phyloP scores from a whole-genome alignment of 1,140 invertebrate species.

The Drosophila pseudoobscura region DNA sequence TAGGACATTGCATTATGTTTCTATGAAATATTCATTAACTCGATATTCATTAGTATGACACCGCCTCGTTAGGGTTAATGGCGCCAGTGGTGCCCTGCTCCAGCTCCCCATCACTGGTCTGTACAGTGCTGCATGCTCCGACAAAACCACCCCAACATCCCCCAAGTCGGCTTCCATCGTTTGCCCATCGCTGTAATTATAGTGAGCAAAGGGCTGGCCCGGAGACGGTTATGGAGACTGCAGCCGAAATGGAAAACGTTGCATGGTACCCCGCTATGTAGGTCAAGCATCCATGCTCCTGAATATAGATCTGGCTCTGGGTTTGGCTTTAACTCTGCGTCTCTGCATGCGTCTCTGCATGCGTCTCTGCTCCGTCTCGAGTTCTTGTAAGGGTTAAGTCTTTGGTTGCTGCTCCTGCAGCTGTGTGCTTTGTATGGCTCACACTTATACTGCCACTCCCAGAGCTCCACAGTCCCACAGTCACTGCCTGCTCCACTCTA shows the following conservation, averaged over 20 bases:
- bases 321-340: no score
- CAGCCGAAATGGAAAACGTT: neutral
- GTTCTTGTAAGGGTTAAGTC: no score
- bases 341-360: neutral
- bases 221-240: neutral
- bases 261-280: constrained; percentile 22
- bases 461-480: neutral
- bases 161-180: constrained; percentile 44
- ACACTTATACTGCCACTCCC: neutral
- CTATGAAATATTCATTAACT: constrained; percentile 77
- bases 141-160: no score
- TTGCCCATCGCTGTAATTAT: constrained; percentile 42
- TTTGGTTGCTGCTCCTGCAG: constrained; percentile 2
- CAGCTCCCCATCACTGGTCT: neutral
- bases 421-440: constrained; percentile 1
- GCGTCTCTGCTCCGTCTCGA: no score
- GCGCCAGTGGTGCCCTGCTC: constrained; percentile 40
- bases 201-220: constrained; percentile 2
- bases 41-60: constrained; percentile 74
- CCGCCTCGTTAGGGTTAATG: constrained; percentile 75
- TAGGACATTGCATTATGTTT: constrained; percentile 43
- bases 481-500: neutral
- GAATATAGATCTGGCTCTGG: neutral
- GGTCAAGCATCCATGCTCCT: constrained; percentile 34
- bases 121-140: no score